Percentiles rank a stretch among this genome's conserved stretches.
phyloP scores from a whole-genome alignment of 2,797 vertebrate species.

The Spizella passerina region DNA sequence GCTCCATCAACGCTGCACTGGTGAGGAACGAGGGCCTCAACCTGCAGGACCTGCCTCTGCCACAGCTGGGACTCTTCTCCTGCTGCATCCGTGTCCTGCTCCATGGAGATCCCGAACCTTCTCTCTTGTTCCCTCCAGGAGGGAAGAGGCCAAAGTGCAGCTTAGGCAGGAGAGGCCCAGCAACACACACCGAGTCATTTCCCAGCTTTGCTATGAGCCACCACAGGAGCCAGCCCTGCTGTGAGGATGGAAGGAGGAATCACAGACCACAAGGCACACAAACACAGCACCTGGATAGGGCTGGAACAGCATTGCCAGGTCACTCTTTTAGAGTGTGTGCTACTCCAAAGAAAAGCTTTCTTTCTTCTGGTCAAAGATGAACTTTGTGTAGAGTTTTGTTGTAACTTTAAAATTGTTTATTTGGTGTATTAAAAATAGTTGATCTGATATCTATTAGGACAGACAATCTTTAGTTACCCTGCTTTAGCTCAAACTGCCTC shows the following conservation, averaged over 20 bases:
- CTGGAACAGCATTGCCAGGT: neutral
- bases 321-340: neutral
- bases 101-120: accelerated
- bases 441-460: neutral
- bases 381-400: neutral
- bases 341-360: neutral
- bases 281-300: neutral
- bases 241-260: neutral
- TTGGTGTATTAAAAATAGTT: neutral
- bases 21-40: neutral
- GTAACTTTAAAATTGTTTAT: neutral
- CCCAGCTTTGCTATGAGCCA: neutral
- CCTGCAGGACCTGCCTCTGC: neutral
- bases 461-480: neutral
- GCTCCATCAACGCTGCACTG: neutral
- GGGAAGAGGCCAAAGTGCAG: neutral
- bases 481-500: neutral
- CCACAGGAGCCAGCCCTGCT: neutral
- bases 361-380: neutral
- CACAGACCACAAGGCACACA: neutral
- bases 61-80: neutral
- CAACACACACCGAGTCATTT: accelerated
- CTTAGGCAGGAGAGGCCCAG: neutral
- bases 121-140: neutral
- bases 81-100: accelerated